These are phyloP conservation scores for Oligia strigilis DNA, from an alignment of 2,888 invertebrate species.

Conservation along the genomic window DNA sequence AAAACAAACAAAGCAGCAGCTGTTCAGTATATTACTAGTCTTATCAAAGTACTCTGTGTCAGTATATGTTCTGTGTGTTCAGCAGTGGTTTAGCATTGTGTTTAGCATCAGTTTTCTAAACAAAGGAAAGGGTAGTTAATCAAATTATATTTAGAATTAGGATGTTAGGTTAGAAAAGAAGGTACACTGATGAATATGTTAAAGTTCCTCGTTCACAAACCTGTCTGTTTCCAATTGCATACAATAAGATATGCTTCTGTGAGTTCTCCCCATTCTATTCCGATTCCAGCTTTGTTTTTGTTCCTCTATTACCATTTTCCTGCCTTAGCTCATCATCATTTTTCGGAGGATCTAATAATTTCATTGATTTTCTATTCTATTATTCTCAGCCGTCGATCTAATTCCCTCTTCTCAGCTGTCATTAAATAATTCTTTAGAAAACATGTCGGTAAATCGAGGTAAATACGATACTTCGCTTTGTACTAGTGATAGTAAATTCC, in stretches of 20 bases:
- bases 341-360: too few relatives aligned
- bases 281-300: not conserved
- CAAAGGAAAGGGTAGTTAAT: constrained; percentile 1
- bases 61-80: too few relatives aligned
- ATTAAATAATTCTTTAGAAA: not conserved
- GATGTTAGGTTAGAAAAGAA: constrained; percentile 8
- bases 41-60: too few relatives aligned
- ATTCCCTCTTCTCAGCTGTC: not conserved
- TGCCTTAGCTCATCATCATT: not conserved
- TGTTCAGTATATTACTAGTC: too few relatives aligned
- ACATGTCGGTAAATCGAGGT: not conserved
- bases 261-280: constrained; percentile 2
- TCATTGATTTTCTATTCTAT: not conserved
- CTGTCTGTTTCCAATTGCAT: not conserved
- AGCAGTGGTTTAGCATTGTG: not conserved
- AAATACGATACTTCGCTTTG: not conserved
- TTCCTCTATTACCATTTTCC: not conserved
- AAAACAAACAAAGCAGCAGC: not conserved
- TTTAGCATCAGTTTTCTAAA: not conserved
- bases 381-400: not conserved
- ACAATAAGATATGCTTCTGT: not conserved
- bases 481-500: not conserved
- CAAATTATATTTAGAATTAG: not conserved
- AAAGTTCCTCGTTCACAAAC: not conserved
- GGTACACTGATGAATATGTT: not conserved